Conservation (phyloP, 1,140 invertebrate species). For the Brachionus rotundiformis region DNA sequence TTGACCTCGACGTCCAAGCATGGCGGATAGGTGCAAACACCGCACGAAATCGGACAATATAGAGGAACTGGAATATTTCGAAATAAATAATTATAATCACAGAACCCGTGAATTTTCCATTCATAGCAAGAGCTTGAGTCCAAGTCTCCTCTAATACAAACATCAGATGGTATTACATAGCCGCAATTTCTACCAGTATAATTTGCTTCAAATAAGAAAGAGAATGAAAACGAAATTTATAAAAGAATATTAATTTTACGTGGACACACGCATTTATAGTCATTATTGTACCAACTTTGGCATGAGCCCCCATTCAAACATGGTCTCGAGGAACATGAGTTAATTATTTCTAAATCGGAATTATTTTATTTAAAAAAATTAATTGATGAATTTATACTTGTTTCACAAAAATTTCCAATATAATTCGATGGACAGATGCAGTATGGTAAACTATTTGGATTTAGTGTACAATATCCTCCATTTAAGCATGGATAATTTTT, state of each 20-base stretch:
- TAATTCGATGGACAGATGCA: constrained; percentile 28
- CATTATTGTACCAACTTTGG: neutral
- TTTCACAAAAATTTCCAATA: constrained; percentile 26
- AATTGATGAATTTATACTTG: too few relatives aligned
- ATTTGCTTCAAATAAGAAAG: too few relatives aligned
- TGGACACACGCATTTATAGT: constrained; percentile 10
- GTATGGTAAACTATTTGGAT: constrained; percentile 23
- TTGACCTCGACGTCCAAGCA: constrained; percentile 1
- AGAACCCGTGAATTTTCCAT: constrained; percentile 27
- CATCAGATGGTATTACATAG: constrained; percentile 7
- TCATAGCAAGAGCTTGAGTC: neutral
- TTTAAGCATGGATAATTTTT: constrained; percentile 31
- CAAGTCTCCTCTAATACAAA: constrained; percentile 36
- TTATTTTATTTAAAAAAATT: too few relatives aligned
- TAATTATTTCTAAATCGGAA: neutral
- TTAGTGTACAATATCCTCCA: constrained; percentile 19
- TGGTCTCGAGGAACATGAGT: constrained; percentile 43
- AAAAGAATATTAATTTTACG: too few relatives aligned
- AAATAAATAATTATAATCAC: constrained; percentile 21
- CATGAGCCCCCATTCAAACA: constrained; percentile 44
- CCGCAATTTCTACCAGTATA: constrained; percentile 19
- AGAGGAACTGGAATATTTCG: constrained; percentile 26
- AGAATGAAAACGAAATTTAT: too few relatives aligned
- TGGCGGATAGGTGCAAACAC: constrained; percentile 3
- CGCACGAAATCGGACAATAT: constrained; percentile 21